Evolutionary conservation across 2,888 invertebrate species (phyloP).

Genomic region (Nephrotoma appendiculata): DNA sequence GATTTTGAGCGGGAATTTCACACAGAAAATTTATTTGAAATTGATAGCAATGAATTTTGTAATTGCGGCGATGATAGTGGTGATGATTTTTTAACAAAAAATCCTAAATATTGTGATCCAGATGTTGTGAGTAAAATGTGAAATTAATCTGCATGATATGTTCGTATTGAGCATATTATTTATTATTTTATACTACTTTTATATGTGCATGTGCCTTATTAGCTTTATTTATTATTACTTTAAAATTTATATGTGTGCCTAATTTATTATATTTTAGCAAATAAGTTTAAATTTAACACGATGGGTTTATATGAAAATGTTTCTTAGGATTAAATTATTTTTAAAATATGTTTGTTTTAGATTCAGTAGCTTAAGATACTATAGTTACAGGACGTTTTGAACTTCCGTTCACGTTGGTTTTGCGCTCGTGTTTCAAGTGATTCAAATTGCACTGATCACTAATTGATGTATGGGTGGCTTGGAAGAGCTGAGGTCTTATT

Average conservation of each 20-base stretch:
- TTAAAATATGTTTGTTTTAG: too few relatives aligned
- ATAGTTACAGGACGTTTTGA: too few relatives aligned
- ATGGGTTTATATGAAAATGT: neutral
- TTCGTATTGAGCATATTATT: neutral
- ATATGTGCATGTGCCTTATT: neutral
- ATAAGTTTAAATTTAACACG: neutral
- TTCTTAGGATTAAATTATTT: neutral
- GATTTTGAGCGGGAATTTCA: slow-evolving; percentile 28
- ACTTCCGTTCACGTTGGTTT: too few relatives aligned
- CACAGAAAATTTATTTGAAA: slow-evolving; percentile 12
- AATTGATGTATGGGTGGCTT: too few relatives aligned
- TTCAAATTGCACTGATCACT: too few relatives aligned
- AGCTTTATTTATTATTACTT: neutral
- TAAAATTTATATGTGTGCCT: neutral
- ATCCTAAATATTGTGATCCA: slow-evolving; percentile 29
- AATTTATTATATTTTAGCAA: neutral
- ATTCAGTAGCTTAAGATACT: too few relatives aligned
- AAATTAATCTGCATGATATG: neutral
- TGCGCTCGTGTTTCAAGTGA: too few relatives aligned
- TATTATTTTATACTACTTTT: neutral
- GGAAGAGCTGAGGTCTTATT: too few relatives aligned
- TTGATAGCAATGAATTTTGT: slow-evolving; percentile 22
- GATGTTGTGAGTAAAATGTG: slow-evolving; percentile 21
- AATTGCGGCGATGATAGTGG: slow-evolving; percentile 19
- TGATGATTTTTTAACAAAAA: slow-evolving; percentile 25